phyloP scores from a whole-genome alignment of 2,113 vertebrate genomes.

The Aplodontia rufa region DNA sequence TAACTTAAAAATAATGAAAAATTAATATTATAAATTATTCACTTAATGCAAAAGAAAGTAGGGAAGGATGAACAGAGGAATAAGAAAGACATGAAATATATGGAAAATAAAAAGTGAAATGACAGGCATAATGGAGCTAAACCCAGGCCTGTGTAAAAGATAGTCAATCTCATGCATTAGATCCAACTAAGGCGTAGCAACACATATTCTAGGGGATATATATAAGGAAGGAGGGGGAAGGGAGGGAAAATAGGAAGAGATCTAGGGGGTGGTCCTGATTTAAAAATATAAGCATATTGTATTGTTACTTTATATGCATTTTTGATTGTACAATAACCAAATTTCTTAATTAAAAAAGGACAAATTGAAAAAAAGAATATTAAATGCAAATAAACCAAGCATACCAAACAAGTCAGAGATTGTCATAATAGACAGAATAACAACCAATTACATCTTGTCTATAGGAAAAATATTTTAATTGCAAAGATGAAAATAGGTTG shows the following conservation, averaged over 20 bases:
- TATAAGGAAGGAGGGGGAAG: too few species aligned
- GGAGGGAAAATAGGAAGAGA: too few species aligned
- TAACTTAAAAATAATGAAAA: not conserved
- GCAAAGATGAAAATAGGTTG: not conserved
- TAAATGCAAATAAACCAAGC: not conserved
- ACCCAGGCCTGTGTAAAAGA: too few species aligned
- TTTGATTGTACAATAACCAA: too few species aligned
- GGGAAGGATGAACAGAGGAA: not conserved
- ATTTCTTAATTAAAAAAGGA: too few species aligned
- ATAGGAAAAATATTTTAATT: not conserved
- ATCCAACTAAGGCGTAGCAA: too few species aligned
- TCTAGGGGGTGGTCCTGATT: too few species aligned
- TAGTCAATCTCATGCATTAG: too few species aligned
- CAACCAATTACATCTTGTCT: not conserved
- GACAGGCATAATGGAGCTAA: not conserved
- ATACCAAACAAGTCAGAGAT: not conserved
- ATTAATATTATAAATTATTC: not conserved
- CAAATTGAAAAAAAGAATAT: too few species aligned
- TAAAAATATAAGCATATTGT: too few species aligned
- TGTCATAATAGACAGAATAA: not conserved
- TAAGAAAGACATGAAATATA: not conserved
- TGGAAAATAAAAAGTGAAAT: not conserved
- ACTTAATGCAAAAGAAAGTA: not conserved
- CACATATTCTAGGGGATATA: too few species aligned
- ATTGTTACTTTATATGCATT: too few species aligned